Percentiles rank a stretch among this genome's conserved stretches.
Conservation (phyloP, 2,113 vertebrate genomes). For the Furnarius figulus region DNA sequence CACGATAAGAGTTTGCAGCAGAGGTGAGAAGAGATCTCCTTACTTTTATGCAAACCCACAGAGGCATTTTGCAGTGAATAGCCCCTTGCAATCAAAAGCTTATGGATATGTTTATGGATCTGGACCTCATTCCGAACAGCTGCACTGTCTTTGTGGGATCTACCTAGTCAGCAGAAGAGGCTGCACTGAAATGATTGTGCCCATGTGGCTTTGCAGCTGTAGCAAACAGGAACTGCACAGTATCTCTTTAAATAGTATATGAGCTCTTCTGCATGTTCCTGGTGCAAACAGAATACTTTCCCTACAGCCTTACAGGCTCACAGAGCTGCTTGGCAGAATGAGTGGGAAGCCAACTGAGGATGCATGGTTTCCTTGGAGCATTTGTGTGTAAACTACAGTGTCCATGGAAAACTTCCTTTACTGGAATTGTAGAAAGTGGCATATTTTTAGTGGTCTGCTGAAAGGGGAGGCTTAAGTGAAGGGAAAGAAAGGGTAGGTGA, state of each 20-base stretch:
- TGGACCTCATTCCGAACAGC: constrained; percentile 7
- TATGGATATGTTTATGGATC: neutral
- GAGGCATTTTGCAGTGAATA: neutral
- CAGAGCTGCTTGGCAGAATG: neutral
- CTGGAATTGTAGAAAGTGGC: neutral
- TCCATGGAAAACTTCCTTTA: neutral
- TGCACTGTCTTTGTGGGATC: constrained; percentile 3
- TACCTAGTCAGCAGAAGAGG: constrained; percentile 39
- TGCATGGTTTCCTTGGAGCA: neutral
- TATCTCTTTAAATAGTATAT: constrained; percentile 7
- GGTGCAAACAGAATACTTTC: neutral
- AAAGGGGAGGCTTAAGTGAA: neutral
- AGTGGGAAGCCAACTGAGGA: neutral
- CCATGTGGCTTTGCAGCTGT: constrained; percentile 26
- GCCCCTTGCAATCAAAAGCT: neutral
- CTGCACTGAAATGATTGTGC: constrained; percentile 10
- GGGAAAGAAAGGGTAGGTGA: neutral
- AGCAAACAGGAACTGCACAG: neutral
- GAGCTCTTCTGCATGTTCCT: neutral
- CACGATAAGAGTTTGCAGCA: neutral
- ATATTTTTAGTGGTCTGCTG: neutral
- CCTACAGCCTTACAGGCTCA: neutral
- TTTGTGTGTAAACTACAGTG: neutral
- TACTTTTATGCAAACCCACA: neutral
- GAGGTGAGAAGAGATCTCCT: neutral